Conservation (phyloP, 2,888 invertebrate species). For the Aphidius colemani region DNA sequence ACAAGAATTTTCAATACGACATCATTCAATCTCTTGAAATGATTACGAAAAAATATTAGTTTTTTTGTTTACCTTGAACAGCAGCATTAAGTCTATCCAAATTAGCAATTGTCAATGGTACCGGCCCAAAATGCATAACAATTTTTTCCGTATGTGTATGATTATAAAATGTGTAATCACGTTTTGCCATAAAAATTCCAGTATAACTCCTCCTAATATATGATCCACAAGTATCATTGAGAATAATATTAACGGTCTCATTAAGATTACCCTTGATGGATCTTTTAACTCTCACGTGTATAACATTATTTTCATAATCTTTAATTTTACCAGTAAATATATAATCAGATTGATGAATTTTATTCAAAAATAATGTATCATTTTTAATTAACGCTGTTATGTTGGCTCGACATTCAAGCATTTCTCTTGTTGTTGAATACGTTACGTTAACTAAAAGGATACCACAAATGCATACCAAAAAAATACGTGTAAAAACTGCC, state of each 20-base stretch:
- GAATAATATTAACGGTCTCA: constrained; percentile 44
- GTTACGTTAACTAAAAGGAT: constrained; percentile 31
- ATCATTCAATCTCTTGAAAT: neutral
- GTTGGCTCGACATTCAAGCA: constrained; percentile 53
- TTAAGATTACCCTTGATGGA: constrained; percentile 52
- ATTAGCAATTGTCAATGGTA: constrained; percentile 57
- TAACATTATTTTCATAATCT: constrained; percentile 41
- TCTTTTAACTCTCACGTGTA: constrained; percentile 52
- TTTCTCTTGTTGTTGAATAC: constrained; percentile 48
- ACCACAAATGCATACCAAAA: constrained; percentile 29
- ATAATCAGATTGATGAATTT: constrained; percentile 50
- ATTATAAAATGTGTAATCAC: constrained; percentile 30
- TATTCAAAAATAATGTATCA: constrained; percentile 47
- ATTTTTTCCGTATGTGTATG: constrained; percentile 37
- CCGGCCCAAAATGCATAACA: constrained; percentile 55
- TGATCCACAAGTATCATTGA: constrained; percentile 51
- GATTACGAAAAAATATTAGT: no score
- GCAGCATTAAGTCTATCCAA: constrained; percentile 58
- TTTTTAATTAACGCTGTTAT: constrained; percentile 50
- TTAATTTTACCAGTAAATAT: constrained; percentile 57
- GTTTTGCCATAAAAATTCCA: constrained; percentile 54
- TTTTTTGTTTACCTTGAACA: constrained; percentile 49
- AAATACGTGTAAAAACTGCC: neutral
- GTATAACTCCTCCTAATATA: constrained; percentile 55
- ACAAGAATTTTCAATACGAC: neutral